Evolutionary conservation across 2,888 invertebrate species (phyloP), one percentile per base, ranked within the genome.

Genomic region (Sarcophaga rosellei): DNA sequence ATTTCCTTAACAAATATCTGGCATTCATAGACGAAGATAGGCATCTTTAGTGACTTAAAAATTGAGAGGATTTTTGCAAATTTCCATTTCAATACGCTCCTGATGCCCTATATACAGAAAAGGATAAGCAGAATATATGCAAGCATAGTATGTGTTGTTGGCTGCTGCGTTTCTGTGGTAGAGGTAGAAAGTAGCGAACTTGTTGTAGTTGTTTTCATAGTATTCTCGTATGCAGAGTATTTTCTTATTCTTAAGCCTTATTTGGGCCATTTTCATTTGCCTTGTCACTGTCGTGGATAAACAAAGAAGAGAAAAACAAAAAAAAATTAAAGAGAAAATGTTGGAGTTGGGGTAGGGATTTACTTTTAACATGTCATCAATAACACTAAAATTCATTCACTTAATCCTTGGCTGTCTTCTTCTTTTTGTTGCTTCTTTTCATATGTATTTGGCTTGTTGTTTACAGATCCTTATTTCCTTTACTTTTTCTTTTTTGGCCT

Each of bases 351-450:
- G 81, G 85, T 72, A 82, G 86, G 35, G 80, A 85, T 78, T 83
- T 87, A 86, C 75, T 83, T 85, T 88, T 84, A 83, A 72, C 88
- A 89, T 90, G 89, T 90, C 91, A 91, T 91, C 91, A 90, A 91
- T 91, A 91, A 91, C 86, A 89, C 81, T 83, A 84, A 86, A 85
- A 87, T 85, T 86, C 85, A 81, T 86, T 81, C 86, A 84, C 80
- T 80, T 84, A 84, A 88, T 78, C 83, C 88, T 70, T 83, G 45
- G 65, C 74, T 86, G 86, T 74, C 75, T 81, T 74, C 45, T 77
- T 81, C n/a, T 62, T 63, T 68, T 23, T 66, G 45, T 44, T 59
- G 17, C 23, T 53, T 8, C 65, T 47, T 47, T 62, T 45, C 35
- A 15, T 74, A 78, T 66, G 53, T 73, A 72, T 77, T 81, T 35